phyloP scores from a whole-genome alignment of 2,888 invertebrate genomes.

The Pseudococcus longispinus region DNA sequence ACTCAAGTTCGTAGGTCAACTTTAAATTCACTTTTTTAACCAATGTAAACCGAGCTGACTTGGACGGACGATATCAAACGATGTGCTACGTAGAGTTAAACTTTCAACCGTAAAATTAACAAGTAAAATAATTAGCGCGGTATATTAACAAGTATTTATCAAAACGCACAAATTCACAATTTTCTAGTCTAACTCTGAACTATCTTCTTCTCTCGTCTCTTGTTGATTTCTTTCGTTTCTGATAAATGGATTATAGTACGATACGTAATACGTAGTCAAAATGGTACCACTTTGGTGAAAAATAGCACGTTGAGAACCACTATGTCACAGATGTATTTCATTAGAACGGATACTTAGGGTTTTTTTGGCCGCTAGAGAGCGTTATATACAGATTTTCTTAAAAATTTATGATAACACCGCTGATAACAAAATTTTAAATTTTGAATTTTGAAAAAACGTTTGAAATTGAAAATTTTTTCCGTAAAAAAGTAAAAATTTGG shows the following conservation, averaged over 20 bases:
- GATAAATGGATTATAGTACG: background rate
- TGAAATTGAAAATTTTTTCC: no score
- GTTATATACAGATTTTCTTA: background rate
- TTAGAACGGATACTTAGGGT: background rate
- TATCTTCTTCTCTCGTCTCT: background rate
- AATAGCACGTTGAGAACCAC: background rate
- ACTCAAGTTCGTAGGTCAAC: background rate
- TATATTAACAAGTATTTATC: background rate
- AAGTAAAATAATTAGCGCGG: background rate
- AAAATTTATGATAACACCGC: no score
- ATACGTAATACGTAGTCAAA: constrained; percentile 1
- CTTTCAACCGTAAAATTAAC: background rate
- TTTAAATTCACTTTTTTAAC: background rate
- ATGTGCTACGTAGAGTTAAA: background rate
- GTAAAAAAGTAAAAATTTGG: no score
- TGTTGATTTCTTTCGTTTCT: background rate
- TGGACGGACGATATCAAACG: background rate
- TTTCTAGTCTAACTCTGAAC: background rate
- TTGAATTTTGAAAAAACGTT: no score
- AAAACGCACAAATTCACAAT: background rate
- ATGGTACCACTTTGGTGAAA: background rate
- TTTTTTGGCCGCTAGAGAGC: background rate
- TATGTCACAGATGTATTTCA: background rate
- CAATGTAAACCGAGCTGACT: background rate
- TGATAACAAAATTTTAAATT: no score